Evolutionary conservation across 2,888 invertebrate species (phyloP), one percentile per base, ranked within the genome.

Genomic region (Eubasilissa splendida): DNA sequence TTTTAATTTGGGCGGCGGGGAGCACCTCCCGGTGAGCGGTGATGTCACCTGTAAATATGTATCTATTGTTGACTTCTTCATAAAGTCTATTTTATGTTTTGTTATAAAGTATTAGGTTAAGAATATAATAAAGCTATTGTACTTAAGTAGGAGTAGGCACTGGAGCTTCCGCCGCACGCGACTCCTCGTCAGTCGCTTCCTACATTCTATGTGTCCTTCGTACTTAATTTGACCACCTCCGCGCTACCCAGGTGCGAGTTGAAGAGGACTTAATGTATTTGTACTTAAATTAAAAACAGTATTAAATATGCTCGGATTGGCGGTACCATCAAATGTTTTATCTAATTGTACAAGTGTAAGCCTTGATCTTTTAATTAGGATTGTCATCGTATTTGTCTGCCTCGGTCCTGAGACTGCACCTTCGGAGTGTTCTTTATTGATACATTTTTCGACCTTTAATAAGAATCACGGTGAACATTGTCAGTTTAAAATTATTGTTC

Each of bases 61-160:
- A 56, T 58, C 56, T 56, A 80, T 82, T 80, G 82, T 82, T 82
- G 82, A 82, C 80, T 82, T 82, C 75, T 76, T 82, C 71, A 71
- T 78, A 82, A 81, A 82, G 80, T 82, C 82, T 82, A 81, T 81
- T 33, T 75, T 70, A 73, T 79, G 68, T 80, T 82, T 77, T 82
- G 79, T 80, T 82, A 71, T 71, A 42, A 65, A 78, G 53, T 33
- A 60, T 78, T 66, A 68, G 53, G 12, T 53, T 78, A 77, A 77
- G 68, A 70, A 73, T 54, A 73, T 68, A 50, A 68, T 68, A 68
- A 14, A 68, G 63, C 31, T 70, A 73, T 73, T 73, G 71, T 73
- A 73, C 71, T 73, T 73, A 73, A 73, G 54, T 56, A 73, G 33
- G 58, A 56, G 12, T 56, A 33, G 71, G 71, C 71, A 73, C 71